Evolutionary conservation across 2,888 invertebrate species (phyloP), one percentile per base, ranked within the genome.

Genomic region (Anaspis maculata): DNA sequence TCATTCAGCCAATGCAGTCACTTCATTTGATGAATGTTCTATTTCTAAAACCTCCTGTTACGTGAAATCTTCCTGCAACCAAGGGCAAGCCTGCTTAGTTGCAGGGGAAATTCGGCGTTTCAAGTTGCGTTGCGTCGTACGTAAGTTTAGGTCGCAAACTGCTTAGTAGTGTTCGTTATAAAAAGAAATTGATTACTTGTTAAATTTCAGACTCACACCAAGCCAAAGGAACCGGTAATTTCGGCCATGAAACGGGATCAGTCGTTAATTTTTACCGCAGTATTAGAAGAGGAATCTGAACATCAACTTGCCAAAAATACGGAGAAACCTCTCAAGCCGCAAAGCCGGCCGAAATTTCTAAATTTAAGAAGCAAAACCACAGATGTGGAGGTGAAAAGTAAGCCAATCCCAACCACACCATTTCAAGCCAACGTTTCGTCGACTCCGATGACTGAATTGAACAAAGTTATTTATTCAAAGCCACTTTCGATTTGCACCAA

Each of bases 231-330:
- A 9, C 33, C 30, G 2, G 52, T 64, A 33, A 58, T 73, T 1
- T 73, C 75, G 1, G 71, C 75, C 19, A 79, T 86, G 73, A 86
- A 84, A 64, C 69, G 85, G 30, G 86, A 86, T 57, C 81, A 82
- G 42, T 85, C 86, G 0, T 62, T 85, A 2, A 78, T 87, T 16
- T 87, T 87, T 54, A 85, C 86, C 0, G 83, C 86, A 3, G 87
- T 87, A 30, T 83, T 85, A 2, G 87, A 87, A 66, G 87, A 88
- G 56, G 78, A 76, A 28, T 65, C 64, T 15, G 58, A 59, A 26
- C 43, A 49, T 13, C 44, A 48, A 12, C 3, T 31, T 3, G 34
- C 31, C 13, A 42, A 48, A 1, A 52, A 49, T 15, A 30, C 34
- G n/a, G 45, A 45, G 19, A 38, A 37, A 13, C 43, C 52, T 12